Base-by-base conservation (phyloP, 2,797 vertebrate genomes). In the Enteromius unitaeniatus region DNA sequence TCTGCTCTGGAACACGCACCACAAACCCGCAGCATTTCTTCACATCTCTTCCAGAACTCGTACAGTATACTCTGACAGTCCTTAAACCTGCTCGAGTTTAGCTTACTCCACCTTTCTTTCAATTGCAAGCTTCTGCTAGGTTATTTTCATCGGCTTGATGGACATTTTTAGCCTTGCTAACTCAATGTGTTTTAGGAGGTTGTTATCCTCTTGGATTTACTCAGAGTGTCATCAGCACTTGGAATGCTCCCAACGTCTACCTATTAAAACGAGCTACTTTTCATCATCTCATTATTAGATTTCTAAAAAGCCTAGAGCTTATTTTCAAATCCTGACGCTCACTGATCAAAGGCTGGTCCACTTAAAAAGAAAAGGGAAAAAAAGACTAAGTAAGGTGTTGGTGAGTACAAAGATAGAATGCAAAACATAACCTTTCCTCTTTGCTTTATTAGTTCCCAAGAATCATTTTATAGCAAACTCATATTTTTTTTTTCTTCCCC, bases 261-360 rank as follows among this genome's bases (percentile, higher is more conserved):
- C 78, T 81, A 84, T 86, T 85, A 86, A 86, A 87, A 81, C 55
- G 1, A 73, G 58, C 69, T 49, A 73, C 77, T 87, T 85, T 87
- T 86, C 75, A 86, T 86, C 84, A 83, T 81, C 84, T 85, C 81
- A 87, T 87, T 84, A 84, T 87, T 83, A 81, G 81, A 81, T 70
- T 80, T 86, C 40, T 79, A 86, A 86, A 81, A 86, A 82, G 74
- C 79, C 81, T 76, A 47, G 49, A 84, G 85, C 83, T 89, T 75
- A 85, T 85, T 85, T 84, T 78, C 55, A 78, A 87, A 82, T 87
- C 89, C 85, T 5, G 14, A 3, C 49, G 84, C 83, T 76, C 79
- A 7, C 74, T 68, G 78, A 90, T 88, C 74, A 89, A 86, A 88
- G 85, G 55, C 58, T 60, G 13, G 58, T 83, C 89, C 84, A 87